These are phyloP conservation scores for Nymphalis c-album DNA, from an alignment of 2,888 invertebrate species.

Conservation along the genomic window DNA sequence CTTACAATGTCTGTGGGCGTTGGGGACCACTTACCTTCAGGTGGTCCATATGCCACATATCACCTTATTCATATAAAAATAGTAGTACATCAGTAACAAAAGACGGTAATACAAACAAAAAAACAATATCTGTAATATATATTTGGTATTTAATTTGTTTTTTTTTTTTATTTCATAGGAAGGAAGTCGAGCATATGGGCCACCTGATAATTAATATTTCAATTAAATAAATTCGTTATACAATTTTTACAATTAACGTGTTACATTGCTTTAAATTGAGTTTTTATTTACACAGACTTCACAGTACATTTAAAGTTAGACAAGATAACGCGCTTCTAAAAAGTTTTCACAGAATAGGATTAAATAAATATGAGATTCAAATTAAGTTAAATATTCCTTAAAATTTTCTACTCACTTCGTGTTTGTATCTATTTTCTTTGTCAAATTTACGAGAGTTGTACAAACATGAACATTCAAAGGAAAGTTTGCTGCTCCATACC, in stretches of 20 bases:
- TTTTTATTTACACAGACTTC: not conserved
- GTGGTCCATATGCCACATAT: no score
- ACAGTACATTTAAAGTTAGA: not conserved
- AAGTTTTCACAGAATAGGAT: slow-evolving; percentile 1
- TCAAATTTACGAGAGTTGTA: slow-evolving; percentile 60
- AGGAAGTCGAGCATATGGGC: no score
- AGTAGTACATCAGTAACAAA: no score
- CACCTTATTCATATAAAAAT: no score
- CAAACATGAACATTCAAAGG: slow-evolving; percentile 47
- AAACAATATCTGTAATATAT: no score
- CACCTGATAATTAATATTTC: no score
- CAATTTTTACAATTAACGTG: not conserved
- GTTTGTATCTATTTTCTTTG: slow-evolving; percentile 57
- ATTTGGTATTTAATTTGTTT: no score
- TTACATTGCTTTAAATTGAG: no score
- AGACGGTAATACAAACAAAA: no score
- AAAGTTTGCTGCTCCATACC: slow-evolving; percentile 24
- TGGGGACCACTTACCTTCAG: no score
- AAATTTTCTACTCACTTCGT: slow-evolving; percentile 19
- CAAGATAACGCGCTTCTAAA: not conserved
- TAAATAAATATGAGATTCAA: slow-evolving; percentile 11
- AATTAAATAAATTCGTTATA: not conserved
- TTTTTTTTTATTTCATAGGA: no score
- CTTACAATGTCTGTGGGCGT: no score
- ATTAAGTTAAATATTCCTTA: slow-evolving; percentile 20